Evolutionary conservation across 1,140 invertebrate genomes (phyloP).

Genomic region (Megalopta genalis): DNA sequence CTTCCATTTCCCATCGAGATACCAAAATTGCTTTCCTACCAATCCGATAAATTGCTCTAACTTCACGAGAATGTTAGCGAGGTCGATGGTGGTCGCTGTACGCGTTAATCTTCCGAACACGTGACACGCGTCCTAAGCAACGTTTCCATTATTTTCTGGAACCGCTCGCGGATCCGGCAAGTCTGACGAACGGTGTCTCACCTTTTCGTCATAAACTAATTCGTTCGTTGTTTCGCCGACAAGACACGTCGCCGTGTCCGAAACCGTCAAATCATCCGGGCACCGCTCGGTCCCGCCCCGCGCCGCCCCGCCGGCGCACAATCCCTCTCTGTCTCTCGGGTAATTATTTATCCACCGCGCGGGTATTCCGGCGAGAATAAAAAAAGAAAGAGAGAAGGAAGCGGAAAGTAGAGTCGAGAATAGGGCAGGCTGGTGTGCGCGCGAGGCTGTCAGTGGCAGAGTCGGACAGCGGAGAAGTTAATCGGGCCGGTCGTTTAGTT

Average conservation of each 20-base stretch:
- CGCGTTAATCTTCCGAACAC: no score
- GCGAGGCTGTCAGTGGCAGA: slow-evolving; percentile 20
- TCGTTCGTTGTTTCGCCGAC: neutral
- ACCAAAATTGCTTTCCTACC: no score
- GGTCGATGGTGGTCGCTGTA: no score
- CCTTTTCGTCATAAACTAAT: neutral
- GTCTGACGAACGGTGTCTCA: neutral
- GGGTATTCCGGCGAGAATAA: neutral
- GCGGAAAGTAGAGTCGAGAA: slow-evolving; percentile 23
- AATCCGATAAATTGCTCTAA: no score
- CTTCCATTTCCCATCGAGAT: no score
- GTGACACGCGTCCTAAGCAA: no score
- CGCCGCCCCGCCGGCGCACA: no score
- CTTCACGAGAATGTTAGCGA: no score
- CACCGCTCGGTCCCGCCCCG: no score
- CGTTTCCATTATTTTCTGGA: no score
- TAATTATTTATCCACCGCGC: slow-evolving; percentile 57
- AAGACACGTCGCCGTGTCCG: neutral
- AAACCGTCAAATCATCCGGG: neutral
- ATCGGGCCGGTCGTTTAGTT: slow-evolving; percentile 75
- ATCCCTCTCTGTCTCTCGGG: neutral
- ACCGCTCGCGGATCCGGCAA: neutral
- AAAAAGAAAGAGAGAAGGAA: slow-evolving; percentile 4
- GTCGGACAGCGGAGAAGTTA: slow-evolving; percentile 62
- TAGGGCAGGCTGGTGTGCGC: slow-evolving; percentile 10